Evolutionary conservation across 2,797 vertebrate genomes (phyloP).

Genomic region (Pseudomugil gertrudae): DNA sequence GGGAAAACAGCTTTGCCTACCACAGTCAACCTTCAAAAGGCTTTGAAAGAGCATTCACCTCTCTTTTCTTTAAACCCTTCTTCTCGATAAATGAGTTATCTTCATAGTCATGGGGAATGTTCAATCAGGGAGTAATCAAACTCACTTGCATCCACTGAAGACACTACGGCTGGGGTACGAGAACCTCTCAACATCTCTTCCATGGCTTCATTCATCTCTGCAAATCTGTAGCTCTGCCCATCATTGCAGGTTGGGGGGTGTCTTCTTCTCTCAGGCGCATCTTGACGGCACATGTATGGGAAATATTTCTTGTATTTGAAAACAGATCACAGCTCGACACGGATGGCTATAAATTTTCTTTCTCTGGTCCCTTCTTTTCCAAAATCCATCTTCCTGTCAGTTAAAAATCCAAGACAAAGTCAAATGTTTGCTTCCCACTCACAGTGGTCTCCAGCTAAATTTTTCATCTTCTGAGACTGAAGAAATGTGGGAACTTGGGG

Average conservation of each 20-base stretch:
- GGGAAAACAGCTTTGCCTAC: constrained; percentile 72
- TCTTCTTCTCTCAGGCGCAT: constrained; percentile 57
- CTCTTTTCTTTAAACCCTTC: constrained; percentile 59
- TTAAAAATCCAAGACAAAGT: constrained; percentile 35
- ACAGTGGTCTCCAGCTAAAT: constrained; percentile 8
- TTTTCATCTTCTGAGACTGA: not conserved
- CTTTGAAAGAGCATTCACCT: constrained; percentile 66
- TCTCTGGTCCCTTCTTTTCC: constrained; percentile 29
- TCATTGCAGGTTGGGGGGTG: constrained; percentile 28
- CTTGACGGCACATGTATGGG: constrained; percentile 69
- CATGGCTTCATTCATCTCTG: constrained; percentile 11
- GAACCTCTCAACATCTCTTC: constrained; percentile 23
- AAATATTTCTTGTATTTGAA: constrained; percentile 58
- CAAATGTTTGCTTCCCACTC: constrained; percentile 1
- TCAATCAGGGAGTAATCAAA: constrained; percentile 38
- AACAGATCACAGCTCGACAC: constrained; percentile 53
- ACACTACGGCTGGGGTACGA: constrained; percentile 11
- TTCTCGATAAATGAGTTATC: constrained; percentile 51
- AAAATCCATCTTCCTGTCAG: constrained; percentile 39
- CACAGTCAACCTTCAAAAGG: constrained; percentile 73
- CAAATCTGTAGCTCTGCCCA: constrained; percentile 16
- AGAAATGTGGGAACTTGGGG: not conserved
- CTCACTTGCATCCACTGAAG: constrained; percentile 31
- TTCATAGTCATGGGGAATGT: constrained; percentile 55
- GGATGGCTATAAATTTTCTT: constrained; percentile 45